phyloP scores from a whole-genome alignment of 1,140 invertebrate genomes.

The Micrasema minimum region DNA sequence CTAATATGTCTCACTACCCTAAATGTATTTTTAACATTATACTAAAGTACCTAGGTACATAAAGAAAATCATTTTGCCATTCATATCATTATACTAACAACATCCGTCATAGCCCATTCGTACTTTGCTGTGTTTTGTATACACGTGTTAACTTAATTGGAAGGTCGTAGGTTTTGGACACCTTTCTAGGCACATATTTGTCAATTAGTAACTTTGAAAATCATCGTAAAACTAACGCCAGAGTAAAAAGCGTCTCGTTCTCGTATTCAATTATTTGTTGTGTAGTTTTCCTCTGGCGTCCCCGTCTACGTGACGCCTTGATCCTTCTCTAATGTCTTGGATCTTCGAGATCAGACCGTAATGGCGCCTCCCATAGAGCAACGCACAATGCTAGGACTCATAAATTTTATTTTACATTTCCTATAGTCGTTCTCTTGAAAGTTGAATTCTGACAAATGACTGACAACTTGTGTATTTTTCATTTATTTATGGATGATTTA shows the following conservation, averaged over 20 bases:
- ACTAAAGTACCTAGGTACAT: no score
- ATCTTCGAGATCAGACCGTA: not conserved
- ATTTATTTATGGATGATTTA: no score
- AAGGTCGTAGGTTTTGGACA: conserved; percentile 23
- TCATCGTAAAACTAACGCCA: not conserved
- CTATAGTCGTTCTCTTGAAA: not conserved
- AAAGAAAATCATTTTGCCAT: no score
- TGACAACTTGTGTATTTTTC: no score
- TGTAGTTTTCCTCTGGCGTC: no score
- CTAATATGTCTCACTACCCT: no score
- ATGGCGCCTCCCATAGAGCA: conserved; percentile 19
- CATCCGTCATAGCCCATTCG: conserved; percentile 9
- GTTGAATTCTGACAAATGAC: conserved; percentile 3
- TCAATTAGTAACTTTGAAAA: conserved; percentile 10
- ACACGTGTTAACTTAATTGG: conserved; percentile 24
- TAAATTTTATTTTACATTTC: conserved; percentile 35
- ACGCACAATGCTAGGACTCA: conserved; percentile 21
- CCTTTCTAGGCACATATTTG: conserved; percentile 12
- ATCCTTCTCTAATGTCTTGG: not conserved
- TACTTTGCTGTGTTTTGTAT: conserved; percentile 1
- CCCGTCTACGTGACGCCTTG: not conserved
- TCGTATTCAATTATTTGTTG: not conserved
- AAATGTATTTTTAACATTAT: no score
- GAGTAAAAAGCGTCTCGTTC: not conserved
- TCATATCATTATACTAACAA: not conserved